Evolutionary conservation across 2,888 invertebrate genomes (phyloP), one percentile per base, ranked within the genome.

Genomic region (Tuberolachnus salignus): DNA sequence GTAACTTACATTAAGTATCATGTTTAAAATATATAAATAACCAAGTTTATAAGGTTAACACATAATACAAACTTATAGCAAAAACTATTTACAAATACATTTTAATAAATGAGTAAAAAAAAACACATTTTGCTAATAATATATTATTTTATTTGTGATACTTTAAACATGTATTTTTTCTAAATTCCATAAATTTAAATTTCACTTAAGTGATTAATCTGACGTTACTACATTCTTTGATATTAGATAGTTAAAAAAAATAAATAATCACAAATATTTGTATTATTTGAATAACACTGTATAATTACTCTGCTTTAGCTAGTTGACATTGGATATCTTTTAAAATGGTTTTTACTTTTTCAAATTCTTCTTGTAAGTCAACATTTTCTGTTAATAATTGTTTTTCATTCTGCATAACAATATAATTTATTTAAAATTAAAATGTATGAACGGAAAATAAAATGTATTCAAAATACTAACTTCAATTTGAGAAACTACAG

Each of bases 401-500:
- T 49, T 75, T 57, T 69, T 82, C 81, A 73, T 81, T 81, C 81
- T 82, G 66, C 10, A 78, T 57, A 49, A 46, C 6, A 51, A 21
- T 23, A 66, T 16, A 34, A 3, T 42, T 34, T 2, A 13, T 34
- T 19, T 23, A 44, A 64, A 51, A 55, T 44, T 34, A 59, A 46
- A 70, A 55, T 42, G 2, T 19, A 9, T 11, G 14, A n/a, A 14
- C 1, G 75, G 21, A 42, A 21, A 42, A 44, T 1, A 44, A 53
- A 64, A 73, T 16, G 13, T 6, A 26, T 63, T 63, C 46, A n/a
- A 69, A 55, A 46, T 16, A 81, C 78, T 71, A 66, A 83, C 83
- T 81, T 83, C 83, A 21, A 84, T 83, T 82, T 83, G 83, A 11
- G 83, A 81, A 1, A 83, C 59, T 0, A 84, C 83, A 66, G 83